Evolutionary conservation across 2,797 vertebrate species (phyloP).

Genomic region (Psittacula echo): DNA sequence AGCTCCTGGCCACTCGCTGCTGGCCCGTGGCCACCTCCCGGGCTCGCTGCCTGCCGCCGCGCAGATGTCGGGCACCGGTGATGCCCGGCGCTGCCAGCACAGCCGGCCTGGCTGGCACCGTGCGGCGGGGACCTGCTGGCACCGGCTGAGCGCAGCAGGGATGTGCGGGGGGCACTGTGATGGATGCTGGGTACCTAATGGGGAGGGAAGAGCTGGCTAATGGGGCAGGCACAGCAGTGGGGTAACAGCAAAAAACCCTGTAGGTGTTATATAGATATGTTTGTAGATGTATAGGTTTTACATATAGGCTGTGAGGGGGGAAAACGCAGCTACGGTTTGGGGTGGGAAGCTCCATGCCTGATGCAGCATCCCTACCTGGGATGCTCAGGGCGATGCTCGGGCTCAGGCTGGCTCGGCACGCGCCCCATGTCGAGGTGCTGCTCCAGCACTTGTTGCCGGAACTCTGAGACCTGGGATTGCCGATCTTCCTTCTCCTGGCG

Average conservation of each 20-base stretch:
- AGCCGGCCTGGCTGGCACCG: constrained; percentile 53
- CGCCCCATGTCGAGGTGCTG: constrained; percentile 93
- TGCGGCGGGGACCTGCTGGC: not conserved
- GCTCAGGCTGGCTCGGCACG: constrained; percentile 74
- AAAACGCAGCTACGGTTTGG: fast-evolving
- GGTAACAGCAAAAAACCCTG: not conserved
- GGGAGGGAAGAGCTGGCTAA: not conserved
- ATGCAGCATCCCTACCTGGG: constrained; percentile 79
- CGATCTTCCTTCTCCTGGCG: constrained; percentile 97
- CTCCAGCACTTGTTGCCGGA: constrained; percentile 96
- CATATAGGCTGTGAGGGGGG: fast-evolving
- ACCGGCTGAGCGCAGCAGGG: fast-evolving
- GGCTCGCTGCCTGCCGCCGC: constrained; percentile 30
- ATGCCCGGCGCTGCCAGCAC: not conserved
- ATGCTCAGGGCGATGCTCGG: constrained; percentile 86
- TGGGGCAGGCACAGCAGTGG: fast-evolving
- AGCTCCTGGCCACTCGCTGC: constrained; percentile 46
- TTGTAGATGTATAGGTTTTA: not conserved
- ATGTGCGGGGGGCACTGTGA: not conserved
- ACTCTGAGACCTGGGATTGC: constrained; percentile 97
- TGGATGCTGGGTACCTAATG: not conserved
- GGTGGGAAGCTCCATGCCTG: not conserved
- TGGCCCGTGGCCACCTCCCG: constrained; percentile 34
- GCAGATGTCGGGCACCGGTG: constrained; percentile 62
- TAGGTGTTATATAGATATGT: not conserved